These are phyloP conservation scores for Helarctos malayanus DNA, from an alignment of 2,797 vertebrate species.

Conservation along the genomic window DNA sequence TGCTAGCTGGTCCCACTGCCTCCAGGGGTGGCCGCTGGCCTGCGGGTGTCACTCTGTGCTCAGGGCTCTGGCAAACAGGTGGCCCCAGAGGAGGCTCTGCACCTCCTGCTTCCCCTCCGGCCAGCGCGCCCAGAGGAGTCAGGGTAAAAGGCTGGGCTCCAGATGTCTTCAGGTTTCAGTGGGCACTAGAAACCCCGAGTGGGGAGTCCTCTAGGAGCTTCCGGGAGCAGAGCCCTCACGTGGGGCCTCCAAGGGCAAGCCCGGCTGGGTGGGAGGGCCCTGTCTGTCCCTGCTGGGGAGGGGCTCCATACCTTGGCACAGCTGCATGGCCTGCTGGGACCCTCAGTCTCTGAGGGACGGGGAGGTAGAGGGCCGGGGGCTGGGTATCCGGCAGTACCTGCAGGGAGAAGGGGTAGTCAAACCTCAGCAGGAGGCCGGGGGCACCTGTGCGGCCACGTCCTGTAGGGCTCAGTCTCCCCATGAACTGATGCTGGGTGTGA, in stretches of 20 bases:
- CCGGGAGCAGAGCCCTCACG: neutral
- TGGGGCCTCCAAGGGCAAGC: neutral
- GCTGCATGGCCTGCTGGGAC: constrained; percentile 69
- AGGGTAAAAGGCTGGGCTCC: neutral
- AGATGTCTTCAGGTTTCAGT: neutral
- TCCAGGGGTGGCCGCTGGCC: neutral
- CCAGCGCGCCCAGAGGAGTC: fast-evolving
- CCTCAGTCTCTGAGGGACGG: neutral
- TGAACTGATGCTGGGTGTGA: fast-evolving
- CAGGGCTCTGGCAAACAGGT: neutral
- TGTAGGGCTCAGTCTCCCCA: neutral
- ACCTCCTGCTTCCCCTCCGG: too few relatives aligned
- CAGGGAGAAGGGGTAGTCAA: constrained; percentile 54
- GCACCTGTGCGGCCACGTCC: neutral
- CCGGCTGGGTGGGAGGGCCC: neutral
- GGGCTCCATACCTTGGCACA: constrained; percentile 75
- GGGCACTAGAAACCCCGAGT: neutral
- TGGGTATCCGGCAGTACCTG: constrained; percentile 56
- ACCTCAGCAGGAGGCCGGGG: neutral
- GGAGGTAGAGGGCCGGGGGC: neutral
- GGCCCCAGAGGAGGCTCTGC: neutral
- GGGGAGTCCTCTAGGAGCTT: fast-evolving
- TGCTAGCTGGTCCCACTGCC: neutral
- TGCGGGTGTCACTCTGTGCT: fast-evolving
- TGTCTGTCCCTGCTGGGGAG: neutral